Percentiles rank a stretch among this genome's conserved stretches.
These are phyloP conservation scores for Drosophila prolongata DNA, from an alignment of 2,888 invertebrate genomes.

Conservation along the genomic window DNA sequence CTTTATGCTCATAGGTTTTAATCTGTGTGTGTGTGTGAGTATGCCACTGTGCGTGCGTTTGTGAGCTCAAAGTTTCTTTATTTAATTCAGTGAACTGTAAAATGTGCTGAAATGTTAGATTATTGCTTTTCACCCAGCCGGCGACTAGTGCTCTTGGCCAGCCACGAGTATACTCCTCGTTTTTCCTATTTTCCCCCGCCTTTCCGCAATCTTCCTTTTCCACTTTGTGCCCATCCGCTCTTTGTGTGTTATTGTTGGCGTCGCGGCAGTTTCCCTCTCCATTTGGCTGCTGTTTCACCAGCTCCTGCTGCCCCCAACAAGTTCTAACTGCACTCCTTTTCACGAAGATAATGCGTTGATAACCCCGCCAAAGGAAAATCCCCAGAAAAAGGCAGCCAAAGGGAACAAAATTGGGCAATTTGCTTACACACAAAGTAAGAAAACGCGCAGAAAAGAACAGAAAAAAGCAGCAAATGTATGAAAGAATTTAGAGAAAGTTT, in stretches of 20 bases:
- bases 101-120: conserved; percentile 78
- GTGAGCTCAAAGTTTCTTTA: conserved; percentile 74
- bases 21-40: conserved; percentile 29
- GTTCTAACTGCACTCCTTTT: conserved; percentile 76
- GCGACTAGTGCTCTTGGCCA: conserved; percentile 62
- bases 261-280: conserved; percentile 23
- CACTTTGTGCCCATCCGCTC: conserved; percentile 37
- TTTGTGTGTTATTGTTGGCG: conserved; percentile 13
- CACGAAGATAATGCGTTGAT: conserved; percentile 73
- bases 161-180: conserved; percentile 18
- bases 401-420: conserved; percentile 73
- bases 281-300: conserved; percentile 58
- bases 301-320: conserved; percentile 63
- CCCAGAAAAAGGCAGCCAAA: conserved; percentile 2
- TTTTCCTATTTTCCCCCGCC: conserved; percentile 2
- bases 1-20: conserved; percentile 51
- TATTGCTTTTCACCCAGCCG: conserved; percentile 62
- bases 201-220: conserved; percentile 34
- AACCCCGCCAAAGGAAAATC: conserved; percentile 51
- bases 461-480: conserved; percentile 31
- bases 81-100: conserved; percentile 79
- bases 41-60: conserved; percentile 12
- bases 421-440: conserved; percentile 64
- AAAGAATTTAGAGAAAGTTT: conserved; percentile 38
- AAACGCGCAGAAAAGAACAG: conserved; percentile 25